phyloP scores from a whole-genome alignment of 2,113 vertebrate species.

The Scomber scombrus region DNA sequence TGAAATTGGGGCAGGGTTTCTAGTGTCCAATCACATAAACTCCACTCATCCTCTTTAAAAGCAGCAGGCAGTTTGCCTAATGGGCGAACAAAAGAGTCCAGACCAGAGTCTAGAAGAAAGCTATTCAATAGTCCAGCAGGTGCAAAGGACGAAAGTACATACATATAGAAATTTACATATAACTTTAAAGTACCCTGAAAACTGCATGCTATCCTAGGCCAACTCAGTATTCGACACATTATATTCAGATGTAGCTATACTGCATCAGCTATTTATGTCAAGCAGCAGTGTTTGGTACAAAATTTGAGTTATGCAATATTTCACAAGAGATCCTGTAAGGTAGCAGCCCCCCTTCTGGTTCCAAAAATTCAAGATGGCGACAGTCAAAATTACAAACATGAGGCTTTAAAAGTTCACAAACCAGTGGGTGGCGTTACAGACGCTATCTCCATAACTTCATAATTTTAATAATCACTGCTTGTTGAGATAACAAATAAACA shows the following conservation, averaged over 20 bases:
- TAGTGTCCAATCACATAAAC: slow-evolving; percentile 58
- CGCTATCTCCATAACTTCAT: neutral
- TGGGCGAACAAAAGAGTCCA: slow-evolving; percentile 15
- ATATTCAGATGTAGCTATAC: neutral
- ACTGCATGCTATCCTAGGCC: neutral
- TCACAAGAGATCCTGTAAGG: too few relatives aligned
- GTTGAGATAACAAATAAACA: slow-evolving; percentile 53
- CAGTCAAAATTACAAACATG: too few relatives aligned
- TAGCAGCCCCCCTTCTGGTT: too few relatives aligned
- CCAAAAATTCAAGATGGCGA: too few relatives aligned
- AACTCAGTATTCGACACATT: neutral
- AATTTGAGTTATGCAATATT: too few relatives aligned
- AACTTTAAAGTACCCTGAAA: neutral
- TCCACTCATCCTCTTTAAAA: slow-evolving; percentile 39
- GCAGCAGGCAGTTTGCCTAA: slow-evolving; percentile 50
- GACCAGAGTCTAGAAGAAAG: neutral
- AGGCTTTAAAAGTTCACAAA: too few relatives aligned
- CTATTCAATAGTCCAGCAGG: neutral
- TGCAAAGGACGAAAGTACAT: neutral
- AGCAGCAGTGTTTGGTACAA: neutral
- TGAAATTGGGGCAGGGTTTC: slow-evolving; percentile 35
- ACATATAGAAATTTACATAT: neutral
- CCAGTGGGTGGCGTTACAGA: too few relatives aligned
- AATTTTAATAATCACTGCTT: slow-evolving; percentile 40
- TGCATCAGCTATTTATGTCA: neutral